Evolutionary conservation across 2,888 invertebrate genomes (phyloP), one percentile per base, ranked within the genome.

Genomic region (Drosophila phalerata): DNA sequence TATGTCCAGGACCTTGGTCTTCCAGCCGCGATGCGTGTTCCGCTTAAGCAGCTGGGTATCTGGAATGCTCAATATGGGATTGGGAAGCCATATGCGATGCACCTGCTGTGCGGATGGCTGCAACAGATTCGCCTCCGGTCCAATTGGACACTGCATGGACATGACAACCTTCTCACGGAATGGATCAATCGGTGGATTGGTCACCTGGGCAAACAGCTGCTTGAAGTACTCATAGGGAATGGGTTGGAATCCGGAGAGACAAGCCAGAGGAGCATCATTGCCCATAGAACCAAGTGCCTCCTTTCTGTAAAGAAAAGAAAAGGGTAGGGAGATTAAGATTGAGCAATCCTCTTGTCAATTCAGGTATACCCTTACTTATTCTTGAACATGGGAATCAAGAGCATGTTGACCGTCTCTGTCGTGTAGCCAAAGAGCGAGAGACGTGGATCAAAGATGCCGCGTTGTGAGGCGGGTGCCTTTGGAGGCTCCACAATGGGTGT

Each of bases 221-320:
- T 99, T 99, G 94, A 99, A 99, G 93, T 99, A 99, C 84, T 98
- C 98, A 92, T 98, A 99, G 1, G 97, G 94, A 66, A 99, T 94
- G 9, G 99, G 99, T 91, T 98, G 97, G 93, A 97, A 99, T 91
- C 95, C 94, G 0, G 99, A 99, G 28, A 99, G 94, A 89, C 99
- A 99, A 9, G 99, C 99, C 79, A 99, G 93, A 0, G 99, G 99
- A 0, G 97, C 97, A 93, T 99, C 99, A 92, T 99, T 99, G 67
- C 99, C 99, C 99, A 99, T 99, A 30, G 99, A 99, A 58, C 99
- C 99, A 22, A 99, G 94, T 0, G 99, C 98, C 94, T 99, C 99
- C 93, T 99, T 99, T 92, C 98, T 98, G 52, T 0, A 75, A 52
- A 22, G 11, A 2, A 5, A 15, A 37, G 0, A 0, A 28, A 9